Evolutionary conservation across 1,140 invertebrate species (phyloP), one percentile per base, ranked within the genome.

Genomic region (Scaptomyza hsui): DNA sequence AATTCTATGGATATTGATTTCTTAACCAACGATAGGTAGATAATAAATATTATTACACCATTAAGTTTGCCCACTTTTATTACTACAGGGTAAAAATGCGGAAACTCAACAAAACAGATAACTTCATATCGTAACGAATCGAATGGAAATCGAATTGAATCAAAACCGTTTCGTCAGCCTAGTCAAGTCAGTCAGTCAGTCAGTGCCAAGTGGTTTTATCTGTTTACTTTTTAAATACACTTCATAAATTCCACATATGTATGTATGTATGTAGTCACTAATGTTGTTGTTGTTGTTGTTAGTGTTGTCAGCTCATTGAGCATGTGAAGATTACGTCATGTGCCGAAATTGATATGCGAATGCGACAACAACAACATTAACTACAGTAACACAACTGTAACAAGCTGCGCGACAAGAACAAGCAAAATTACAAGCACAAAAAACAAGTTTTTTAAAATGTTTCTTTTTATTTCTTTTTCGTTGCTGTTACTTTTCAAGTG

Each of bases 301-400:
- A 24, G 41, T 64, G 56, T 74, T 61, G 44, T 35, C 47, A 41
- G 53, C 67, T 56, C 71, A 76, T 73, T 72, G 82, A 88, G 56
- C 82, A 86, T 86, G 81, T 88, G 81, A 88, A 88, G 82, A 77
- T 86, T 86, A 81, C 81, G 81, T 88, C 81, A 86, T 86, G 77
- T 88, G 77, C 82, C 78, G 77, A 86, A 86, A 86, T 86, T 86
- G 81, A 86, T 86, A 86, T 88, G 82, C 81, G 78, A 85, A 81
- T 69, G 49, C 55, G 61, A 52, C 55, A 67, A 42, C 62, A 70
- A 60, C 44, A 68, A 56, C 24, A 56, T 39, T 32, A 47, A 62
- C 26, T 29, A 35, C 32, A 35, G 32, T n/a, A 37, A 37, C 52
- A 69, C 56, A 69, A 69, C 51, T 74, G 70, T 64, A 82, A 83